Percentiles rank a stretch among this genome's conserved stretches.
Conservation (phyloP, 2,113 vertebrate genomes). For the Scartelaos histophorus region DNA sequence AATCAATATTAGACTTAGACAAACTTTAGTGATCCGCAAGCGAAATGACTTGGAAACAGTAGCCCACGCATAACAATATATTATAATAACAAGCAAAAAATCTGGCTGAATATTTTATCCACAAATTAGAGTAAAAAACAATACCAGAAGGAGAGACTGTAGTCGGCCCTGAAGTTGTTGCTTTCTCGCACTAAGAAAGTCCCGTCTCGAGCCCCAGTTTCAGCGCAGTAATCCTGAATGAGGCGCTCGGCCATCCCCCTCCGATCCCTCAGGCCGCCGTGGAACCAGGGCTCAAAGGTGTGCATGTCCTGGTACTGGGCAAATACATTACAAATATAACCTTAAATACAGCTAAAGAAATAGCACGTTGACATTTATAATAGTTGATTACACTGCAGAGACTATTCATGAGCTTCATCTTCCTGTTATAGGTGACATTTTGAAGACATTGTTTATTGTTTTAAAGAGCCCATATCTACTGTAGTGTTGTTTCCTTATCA, state of each 20-base stretch:
- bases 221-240: constrained; percentile 87
- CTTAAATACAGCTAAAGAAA: neutral
- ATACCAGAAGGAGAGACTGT: constrained; percentile 95
- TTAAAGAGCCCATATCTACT: too few species aligned
- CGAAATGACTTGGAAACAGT: too few species aligned
- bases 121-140: neutral
- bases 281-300: constrained; percentile 89
- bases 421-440: too few species aligned
- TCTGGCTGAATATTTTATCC: neutral
- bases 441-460: too few species aligned
- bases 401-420: neutral
- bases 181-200: constrained; percentile 93
- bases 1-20: too few species aligned
- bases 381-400: neutral
- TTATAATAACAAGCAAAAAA: too few species aligned
- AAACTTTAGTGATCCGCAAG: too few species aligned
- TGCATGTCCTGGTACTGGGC: constrained; percentile 81
- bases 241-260: constrained; percentile 86
- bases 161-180: constrained; percentile 81
- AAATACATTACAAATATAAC: neutral
- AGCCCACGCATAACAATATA: too few species aligned
- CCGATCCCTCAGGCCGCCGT: constrained; percentile 86
- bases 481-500: too few species aligned
- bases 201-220: constrained; percentile 86
- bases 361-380: neutral